A percentile compares a stretch with the other conserved stretches of the same genome.
phyloP scores from a whole-genome alignment of 2,797 vertebrate species.

The Varecia variegata region DNA sequence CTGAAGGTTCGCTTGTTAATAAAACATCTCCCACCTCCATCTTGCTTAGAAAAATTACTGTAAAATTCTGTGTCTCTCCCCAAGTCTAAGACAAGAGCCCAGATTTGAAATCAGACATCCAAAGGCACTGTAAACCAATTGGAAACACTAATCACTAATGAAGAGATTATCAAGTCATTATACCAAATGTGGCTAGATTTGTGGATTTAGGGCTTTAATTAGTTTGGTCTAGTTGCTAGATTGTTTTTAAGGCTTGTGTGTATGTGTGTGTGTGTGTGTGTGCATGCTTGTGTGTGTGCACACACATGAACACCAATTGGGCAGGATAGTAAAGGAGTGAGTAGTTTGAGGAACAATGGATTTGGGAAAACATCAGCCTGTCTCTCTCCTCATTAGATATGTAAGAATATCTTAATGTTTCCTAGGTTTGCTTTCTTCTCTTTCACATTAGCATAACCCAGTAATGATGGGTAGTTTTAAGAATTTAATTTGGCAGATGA shows the following conservation, averaged over 20 bases:
- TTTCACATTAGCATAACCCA: constrained; percentile 46
- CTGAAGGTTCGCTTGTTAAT: constrained; percentile 38
- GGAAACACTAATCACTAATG: neutral
- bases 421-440: neutral
- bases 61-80: neutral
- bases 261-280: too few species aligned
- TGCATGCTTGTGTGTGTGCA: neutral
- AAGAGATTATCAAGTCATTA: neutral
- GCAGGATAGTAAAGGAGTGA: neutral
- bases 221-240: neutral
- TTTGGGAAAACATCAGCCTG: neutral
- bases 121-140: neutral
- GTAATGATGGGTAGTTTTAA: constrained; percentile 46
- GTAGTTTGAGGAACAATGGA: neutral
- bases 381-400: neutral
- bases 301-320: fast-evolving
- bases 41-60: constrained; percentile 47
- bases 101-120: neutral
- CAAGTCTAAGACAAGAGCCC: neutral
- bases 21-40: neutral
- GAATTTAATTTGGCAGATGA: constrained; percentile 48
- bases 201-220: neutral
- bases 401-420: constrained; percentile 31
- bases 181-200: neutral
- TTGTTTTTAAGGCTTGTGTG: neutral